A percentile compares a stretch with the other conserved stretches of the same genome.
Evolutionary conservation across 2,797 vertebrate species (phyloP).

Genomic region (Eulemur coronatus): DNA sequence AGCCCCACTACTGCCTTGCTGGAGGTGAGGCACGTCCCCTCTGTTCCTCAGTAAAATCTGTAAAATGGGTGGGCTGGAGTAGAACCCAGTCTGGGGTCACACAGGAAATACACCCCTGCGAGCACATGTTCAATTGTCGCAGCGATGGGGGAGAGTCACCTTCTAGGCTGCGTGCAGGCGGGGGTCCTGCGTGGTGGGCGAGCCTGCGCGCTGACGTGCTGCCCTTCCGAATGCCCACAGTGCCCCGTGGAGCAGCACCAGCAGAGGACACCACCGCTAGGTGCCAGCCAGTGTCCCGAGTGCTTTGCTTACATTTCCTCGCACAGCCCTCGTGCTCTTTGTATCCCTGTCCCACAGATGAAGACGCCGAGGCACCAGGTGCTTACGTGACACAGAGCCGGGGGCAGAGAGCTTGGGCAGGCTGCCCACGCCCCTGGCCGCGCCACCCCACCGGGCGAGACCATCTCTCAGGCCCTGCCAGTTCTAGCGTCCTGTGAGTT

Average conservation of each 20-base stretch:
- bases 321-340: background rate
- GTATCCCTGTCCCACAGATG: background rate
- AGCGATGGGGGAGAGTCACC: background rate
- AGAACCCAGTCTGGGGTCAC: background rate
- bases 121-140: background rate
- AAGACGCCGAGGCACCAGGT: background rate
- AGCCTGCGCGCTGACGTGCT: background rate
- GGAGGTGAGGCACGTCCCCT: background rate
- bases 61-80: background rate
- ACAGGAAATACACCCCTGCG: background rate
- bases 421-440: background rate
- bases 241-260: background rate
- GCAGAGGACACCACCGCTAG: background rate
- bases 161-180: background rate
- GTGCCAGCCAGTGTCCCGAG: background rate
- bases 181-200: background rate
- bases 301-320: background rate
- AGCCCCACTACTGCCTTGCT: background rate
- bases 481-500: background rate
- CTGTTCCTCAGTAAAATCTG: background rate
- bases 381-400: rapidly evolving
- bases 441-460: background rate
- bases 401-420: rapidly evolving
- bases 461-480: background rate
- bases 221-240: background rate